These are phyloP conservation scores for Cotesia chilonis DNA, from an alignment of 1,140 invertebrate genomes.

Conservation along the genomic window DNA sequence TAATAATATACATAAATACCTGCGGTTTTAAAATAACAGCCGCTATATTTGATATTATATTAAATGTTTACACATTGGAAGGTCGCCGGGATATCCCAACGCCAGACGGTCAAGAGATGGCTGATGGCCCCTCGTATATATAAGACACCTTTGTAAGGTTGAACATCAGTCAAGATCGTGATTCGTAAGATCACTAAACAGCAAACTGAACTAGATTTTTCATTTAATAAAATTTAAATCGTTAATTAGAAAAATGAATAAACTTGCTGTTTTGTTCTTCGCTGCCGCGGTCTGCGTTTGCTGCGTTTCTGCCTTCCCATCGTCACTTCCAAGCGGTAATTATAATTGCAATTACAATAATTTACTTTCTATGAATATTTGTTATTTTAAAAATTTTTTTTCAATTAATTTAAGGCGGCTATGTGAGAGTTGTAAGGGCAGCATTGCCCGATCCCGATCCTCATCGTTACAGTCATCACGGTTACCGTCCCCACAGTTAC, in stretches of 20 bases:
- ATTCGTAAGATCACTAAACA: no score
- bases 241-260: no score
- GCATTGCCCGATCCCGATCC: conserved; percentile 29
- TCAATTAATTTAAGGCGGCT: background rate
- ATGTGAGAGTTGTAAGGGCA: conserved; percentile 28
- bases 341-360: no score
- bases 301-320: no score
- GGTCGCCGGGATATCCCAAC: background rate
- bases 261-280: no score
- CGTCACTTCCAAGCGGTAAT: no score
- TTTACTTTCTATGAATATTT: background rate
- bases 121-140: background rate
- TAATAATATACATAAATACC: conserved; percentile 1
- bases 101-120: background rate
- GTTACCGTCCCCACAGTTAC: no score
- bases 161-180: no score
- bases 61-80: background rate
- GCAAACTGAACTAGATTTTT: no score
- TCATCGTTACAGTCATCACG: background rate
- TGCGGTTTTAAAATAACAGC: background rate
- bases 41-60: background rate
- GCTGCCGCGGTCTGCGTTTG: no score
- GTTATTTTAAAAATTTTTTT: background rate
- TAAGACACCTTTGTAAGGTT: background rate
- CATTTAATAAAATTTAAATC: no score